A percentile compares a stretch with the other conserved stretches of the same genome.
phyloP scores from a whole-genome alignment of 1,140 invertebrate genomes.

The Drosophila nikananu region DNA sequence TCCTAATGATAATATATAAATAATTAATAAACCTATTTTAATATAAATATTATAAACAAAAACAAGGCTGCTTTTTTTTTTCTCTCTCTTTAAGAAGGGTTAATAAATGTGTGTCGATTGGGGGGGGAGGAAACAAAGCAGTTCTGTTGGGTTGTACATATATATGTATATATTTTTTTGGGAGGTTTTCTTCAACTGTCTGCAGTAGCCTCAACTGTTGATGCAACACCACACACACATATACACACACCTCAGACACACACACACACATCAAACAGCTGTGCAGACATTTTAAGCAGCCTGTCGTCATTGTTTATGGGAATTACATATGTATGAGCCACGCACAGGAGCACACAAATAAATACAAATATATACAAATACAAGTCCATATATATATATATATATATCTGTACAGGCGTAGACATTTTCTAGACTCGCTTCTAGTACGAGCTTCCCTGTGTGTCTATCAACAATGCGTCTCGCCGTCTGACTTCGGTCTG shows the following conservation, averaged over 20 bases:
- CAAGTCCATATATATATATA: neutral
- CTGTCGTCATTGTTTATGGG: conserved; percentile 43
- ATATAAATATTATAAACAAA: neutral
- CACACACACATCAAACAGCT: conserved; percentile 65
- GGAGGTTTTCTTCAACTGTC: conserved; percentile 34
- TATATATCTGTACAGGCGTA: conserved; percentile 11
- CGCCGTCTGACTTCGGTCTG: conserved; percentile 54
- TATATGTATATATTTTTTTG: neutral
- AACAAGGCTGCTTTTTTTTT: neutral
- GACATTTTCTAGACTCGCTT: conserved; percentile 46
- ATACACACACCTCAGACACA: conserved; percentile 33
- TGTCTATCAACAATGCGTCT: conserved; percentile 55
- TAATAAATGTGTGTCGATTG: conserved; percentile 58
- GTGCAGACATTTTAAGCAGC: conserved; percentile 81
- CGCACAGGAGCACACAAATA: conserved; percentile 6
- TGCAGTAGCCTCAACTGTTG: conserved; percentile 68
- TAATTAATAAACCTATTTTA: no score
- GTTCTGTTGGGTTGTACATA: neutral
- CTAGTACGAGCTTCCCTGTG: conserved; percentile 34
- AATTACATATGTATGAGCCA: conserved; percentile 36
- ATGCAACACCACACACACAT: conserved; percentile 58
- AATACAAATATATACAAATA: neutral
- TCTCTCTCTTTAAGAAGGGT: conserved; percentile 18
- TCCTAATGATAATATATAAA: no score
- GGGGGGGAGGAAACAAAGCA: neutral